phyloP scores from a whole-genome alignment of 2,797 vertebrate genomes.

The Malurus splendens region DNA sequence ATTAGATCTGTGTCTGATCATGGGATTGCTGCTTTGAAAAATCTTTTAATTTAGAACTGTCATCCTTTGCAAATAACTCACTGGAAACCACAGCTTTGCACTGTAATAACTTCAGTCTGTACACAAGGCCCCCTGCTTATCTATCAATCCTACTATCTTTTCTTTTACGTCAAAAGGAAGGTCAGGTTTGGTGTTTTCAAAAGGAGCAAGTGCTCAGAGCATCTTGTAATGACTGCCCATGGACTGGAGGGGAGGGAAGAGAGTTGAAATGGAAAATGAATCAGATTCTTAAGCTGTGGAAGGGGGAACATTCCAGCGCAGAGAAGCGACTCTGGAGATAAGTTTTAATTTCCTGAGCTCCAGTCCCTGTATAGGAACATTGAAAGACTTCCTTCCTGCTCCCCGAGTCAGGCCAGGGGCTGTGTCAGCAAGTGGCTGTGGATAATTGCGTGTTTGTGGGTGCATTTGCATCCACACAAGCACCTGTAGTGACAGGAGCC shows the following conservation, averaged over 20 bases:
- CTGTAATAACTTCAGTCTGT: neutral
- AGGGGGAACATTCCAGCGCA: constrained; percentile 45
- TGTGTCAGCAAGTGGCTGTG: neutral
- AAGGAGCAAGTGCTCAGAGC: neutral
- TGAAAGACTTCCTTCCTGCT: constrained; percentile 61
- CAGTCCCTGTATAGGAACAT: constrained; percentile 37
- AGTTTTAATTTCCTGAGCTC: constrained; percentile 63
- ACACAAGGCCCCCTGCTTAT: neutral
- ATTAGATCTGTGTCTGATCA: neutral
- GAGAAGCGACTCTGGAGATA: constrained; percentile 47
- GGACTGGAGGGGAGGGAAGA: neutral
- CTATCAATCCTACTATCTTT: neutral
- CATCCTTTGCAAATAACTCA: neutral
- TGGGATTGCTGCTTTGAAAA: neutral
- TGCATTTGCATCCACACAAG: neutral
- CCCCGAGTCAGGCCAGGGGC: constrained; percentile 40
- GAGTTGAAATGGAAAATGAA: constrained; percentile 33
- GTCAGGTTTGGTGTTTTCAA: neutral
- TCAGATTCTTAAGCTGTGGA: constrained; percentile 28
- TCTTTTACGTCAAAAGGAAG: neutral
- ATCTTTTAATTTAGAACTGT: neutral
- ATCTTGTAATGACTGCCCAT: neutral
- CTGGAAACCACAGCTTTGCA: neutral
- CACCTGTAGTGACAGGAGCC: neutral
- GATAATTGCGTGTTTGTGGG: neutral